These are phyloP conservation scores for Charadrius vociferus DNA, from an alignment of 2,113 vertebrate species.

Conservation along the genomic window DNA sequence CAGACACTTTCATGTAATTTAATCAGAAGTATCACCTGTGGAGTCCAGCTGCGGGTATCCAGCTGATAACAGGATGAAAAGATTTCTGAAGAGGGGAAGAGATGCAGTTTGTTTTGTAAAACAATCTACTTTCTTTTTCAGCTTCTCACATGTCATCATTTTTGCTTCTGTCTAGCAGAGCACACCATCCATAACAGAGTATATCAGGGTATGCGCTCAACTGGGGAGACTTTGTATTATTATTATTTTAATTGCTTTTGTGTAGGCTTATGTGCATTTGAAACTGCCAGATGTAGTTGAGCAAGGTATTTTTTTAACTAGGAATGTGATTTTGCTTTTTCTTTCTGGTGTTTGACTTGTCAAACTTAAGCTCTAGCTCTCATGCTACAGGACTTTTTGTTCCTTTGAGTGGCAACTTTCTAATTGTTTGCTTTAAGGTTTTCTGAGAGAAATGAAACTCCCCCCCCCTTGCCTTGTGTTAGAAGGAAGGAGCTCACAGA, in stretches of 20 bases:
- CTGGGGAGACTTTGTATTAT: background rate
- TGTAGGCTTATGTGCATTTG: background rate
- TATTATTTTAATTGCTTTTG: background rate
- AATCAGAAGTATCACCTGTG: background rate
- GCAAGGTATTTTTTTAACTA: background rate
- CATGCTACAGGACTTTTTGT: background rate
- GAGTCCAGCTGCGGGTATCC: background rate
- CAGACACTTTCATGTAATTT: background rate
- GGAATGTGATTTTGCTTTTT: background rate
- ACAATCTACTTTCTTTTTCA: background rate
- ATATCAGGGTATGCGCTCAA: rapidly evolving
- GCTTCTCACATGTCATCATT: background rate
- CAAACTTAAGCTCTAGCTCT: background rate
- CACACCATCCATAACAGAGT: background rate
- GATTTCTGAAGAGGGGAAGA: background rate
- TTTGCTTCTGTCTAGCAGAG: background rate
- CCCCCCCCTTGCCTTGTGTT: background rate
- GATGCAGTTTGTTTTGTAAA: background rate
- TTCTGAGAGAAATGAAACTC: background rate
- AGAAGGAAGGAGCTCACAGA: background rate
- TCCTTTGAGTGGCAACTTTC: background rate
- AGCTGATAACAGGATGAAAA: background rate
- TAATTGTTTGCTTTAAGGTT: background rate
- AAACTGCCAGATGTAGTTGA: background rate
- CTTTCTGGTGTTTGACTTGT: background rate